These are phyloP conservation scores for Therioaphis trifolii DNA, from an alignment of 2,888 invertebrate genomes.

Conservation along the genomic window DNA sequence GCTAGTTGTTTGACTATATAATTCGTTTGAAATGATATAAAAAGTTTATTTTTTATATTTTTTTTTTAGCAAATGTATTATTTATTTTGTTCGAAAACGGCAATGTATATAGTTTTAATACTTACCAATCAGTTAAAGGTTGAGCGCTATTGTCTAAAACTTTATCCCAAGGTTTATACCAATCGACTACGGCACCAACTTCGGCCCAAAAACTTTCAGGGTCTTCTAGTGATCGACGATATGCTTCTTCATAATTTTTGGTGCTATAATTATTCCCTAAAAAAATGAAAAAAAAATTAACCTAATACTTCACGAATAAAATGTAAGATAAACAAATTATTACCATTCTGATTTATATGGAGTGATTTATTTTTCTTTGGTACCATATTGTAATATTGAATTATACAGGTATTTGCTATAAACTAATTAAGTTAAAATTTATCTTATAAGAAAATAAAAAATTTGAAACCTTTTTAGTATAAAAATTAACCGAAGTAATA, in stretches of 20 bases:
- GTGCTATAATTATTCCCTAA: slow-evolving; percentile 65
- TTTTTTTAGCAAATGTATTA: too few species aligned
- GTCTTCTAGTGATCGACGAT: slow-evolving; percentile 77
- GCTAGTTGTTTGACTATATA: too few species aligned
- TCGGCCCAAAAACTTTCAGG: slow-evolving; percentile 90
- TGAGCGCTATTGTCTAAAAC: slow-evolving; percentile 85
- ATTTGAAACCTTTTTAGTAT: background rate
- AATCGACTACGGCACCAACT: slow-evolving; percentile 79
- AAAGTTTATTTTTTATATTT: too few species aligned
- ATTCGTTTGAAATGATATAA: too few species aligned
- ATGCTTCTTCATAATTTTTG: slow-evolving; percentile 74
- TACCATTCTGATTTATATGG: slow-evolving; percentile 23
- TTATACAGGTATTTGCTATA: slow-evolving; percentile 22
- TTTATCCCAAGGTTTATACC: slow-evolving; percentile 86
- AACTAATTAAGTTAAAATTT: slow-evolving; percentile 25
- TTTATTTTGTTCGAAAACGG: background rate
- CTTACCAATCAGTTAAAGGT: slow-evolving; percentile 90
- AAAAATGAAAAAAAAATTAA: background rate
- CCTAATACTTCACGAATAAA: background rate
- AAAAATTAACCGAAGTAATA: slow-evolving; percentile 22
- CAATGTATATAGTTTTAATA: background rate
- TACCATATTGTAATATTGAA: slow-evolving; percentile 46
- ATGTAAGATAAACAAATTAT: background rate
- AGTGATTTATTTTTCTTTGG: slow-evolving; percentile 26
- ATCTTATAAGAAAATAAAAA: background rate